phyloP scores from a whole-genome alignment of 2,797 vertebrate genomes.

The Chaetodon trifasciatus region DNA sequence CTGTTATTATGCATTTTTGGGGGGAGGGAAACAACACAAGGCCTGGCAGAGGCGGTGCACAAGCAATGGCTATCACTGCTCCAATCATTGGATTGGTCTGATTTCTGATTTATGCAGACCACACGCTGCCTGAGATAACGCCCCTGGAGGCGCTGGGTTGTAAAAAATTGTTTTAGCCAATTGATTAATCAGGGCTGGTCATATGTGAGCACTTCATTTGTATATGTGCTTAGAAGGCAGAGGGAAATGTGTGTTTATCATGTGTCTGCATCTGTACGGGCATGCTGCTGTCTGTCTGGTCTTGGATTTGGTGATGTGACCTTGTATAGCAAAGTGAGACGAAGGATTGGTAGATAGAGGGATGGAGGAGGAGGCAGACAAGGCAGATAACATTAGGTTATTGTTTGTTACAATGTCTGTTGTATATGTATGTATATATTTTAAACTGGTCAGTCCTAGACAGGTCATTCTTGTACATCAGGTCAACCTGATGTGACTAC shows the following conservation, averaged over 20 bases:
- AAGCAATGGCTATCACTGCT: conserved; percentile 56
- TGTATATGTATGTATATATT: neutral
- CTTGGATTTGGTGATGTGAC: conserved; percentile 57
- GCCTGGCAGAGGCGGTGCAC: conserved; percentile 43
- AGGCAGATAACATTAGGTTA: conserved; percentile 17
- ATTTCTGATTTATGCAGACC: conserved; percentile 88
- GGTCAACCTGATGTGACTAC: neutral
- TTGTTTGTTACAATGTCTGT: conserved; percentile 10
- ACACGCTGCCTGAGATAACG: conserved; percentile 72
- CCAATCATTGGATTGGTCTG: conserved; percentile 84
- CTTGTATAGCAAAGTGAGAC: conserved; percentile 55
- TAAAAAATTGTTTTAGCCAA: conserved; percentile 87
- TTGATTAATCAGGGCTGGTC: conserved; percentile 84
- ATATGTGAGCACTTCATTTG: conserved; percentile 69
- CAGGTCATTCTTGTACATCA: neutral
- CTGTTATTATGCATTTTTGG: conserved; percentile 76
- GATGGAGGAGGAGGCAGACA: conserved; percentile 6
- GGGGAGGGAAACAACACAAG: conserved; percentile 78
- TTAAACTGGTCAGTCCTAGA: neutral
- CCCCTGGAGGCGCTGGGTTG: conserved; percentile 73
- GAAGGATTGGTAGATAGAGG: conserved; percentile 31
- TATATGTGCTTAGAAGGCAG: conserved; percentile 55
- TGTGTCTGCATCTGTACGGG: conserved; percentile 40
- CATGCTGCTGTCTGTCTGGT: conserved; percentile 23
- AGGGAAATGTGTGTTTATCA: conserved; percentile 57